Evolutionary conservation across 1,140 invertebrate genomes (phyloP).

Genomic region (Drosophila sp.): DNA sequence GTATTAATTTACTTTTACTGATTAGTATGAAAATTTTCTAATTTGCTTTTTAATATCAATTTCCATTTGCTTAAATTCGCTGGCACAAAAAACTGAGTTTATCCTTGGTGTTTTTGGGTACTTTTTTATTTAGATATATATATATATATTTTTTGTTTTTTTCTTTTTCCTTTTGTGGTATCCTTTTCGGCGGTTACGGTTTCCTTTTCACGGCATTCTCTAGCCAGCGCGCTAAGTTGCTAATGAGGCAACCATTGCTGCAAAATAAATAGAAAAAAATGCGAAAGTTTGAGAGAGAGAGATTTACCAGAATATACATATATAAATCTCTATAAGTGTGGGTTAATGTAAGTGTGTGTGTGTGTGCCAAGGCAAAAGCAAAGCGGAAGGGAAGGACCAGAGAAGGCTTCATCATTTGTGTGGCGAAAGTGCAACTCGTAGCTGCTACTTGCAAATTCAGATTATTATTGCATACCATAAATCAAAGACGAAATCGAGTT

Average conservation of each 20-base stretch:
- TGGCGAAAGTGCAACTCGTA: slow-evolving; percentile 68
- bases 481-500: slow-evolving; percentile 72
- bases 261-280: slow-evolving; percentile 39
- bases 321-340: background rate
- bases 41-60: slow-evolving; percentile 57
- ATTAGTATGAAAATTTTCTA: slow-evolving; percentile 22
- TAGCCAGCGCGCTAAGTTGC: slow-evolving; percentile 55
- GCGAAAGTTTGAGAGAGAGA: too few relatives aligned
- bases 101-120: slow-evolving; percentile 1
- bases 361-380: slow-evolving; percentile 6
- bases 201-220: slow-evolving; percentile 34
- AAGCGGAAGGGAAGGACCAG: background rate
- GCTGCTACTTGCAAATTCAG: slow-evolving; percentile 68
- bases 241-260: slow-evolving; percentile 72
- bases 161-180: slow-evolving; percentile 12
- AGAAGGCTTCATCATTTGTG: slow-evolving; percentile 19
- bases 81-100: slow-evolving; percentile 19
- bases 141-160: slow-evolving; percentile 36
- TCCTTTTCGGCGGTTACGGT: slow-evolving; percentile 47
- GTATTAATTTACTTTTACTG: slow-evolving; percentile 30
- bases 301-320: background rate
- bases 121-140: slow-evolving; percentile 31
- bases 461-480: slow-evolving; percentile 79
- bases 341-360: background rate
- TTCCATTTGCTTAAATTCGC: slow-evolving; percentile 57